Evolutionary conservation across 2,888 invertebrate genomes (phyloP), one percentile per base, ranked within the genome.

Genomic region (Chaetogeoica ovagalla): DNA sequence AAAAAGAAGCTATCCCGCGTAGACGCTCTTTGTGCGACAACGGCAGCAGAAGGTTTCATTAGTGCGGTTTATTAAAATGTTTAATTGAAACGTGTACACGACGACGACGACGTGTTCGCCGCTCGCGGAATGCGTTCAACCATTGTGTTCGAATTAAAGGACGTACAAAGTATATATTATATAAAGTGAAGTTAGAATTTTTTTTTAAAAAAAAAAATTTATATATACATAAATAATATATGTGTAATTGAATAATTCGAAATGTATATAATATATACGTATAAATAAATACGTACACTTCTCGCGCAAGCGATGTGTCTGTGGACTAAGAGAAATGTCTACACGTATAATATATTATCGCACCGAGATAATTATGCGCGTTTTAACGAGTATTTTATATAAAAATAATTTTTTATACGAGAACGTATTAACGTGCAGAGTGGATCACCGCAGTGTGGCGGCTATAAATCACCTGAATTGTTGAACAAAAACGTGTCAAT

Each of bases 41-140:
- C n/a, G n/a, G 37, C 52, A 30, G 23, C 70, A 57, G 70, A 37
- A 71, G 39, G 39, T 71, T 71, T 59, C 71, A 23, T 23, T 60
- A 60, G 59, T 59, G 59, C 71, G 21, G 23, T 71, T 23, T 23
- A 59, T 71, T 17, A 60, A 71, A 71, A 71, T 43, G 59, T 60
- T 19, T 59, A 71, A 71, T 71, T 59, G 59, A 71, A 71, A 43
- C 19, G 59, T 23, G 15, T 70, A 39, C 30, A 17, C 15, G 68
- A 48, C 48, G 23, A 68, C 30, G 15, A 57, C 70, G 37, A 9
- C 39, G 39, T 39, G 37, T 15, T 57, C 21, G 57, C 39, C 57
- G 57, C 57, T n/a, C 21, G 57, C 23, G 70, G 70, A 57, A 70
- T 70, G 70, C 39, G 30, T 37, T 37, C 69, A 21, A 57, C 69